Evolutionary conservation across 2,797 vertebrate species (phyloP).

Genomic region (Microcaecilia unicolor): DNA sequence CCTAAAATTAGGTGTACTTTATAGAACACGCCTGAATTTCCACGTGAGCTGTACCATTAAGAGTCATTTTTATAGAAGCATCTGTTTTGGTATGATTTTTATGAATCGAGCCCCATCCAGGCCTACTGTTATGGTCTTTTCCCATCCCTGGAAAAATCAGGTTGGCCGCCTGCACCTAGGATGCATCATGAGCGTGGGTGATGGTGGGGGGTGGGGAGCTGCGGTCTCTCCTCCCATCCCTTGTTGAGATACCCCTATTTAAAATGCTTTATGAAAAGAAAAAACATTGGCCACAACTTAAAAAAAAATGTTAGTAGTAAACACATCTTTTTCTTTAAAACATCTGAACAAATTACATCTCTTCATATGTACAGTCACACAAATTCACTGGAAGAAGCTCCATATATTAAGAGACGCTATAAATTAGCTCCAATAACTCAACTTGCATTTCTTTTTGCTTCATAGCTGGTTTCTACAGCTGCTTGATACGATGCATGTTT

Average conservation of each 20-base stretch:
- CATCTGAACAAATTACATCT: conserved; percentile 57
- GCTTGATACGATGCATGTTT: conserved; percentile 10
- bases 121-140: too few species aligned
- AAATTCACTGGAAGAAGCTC: conserved; percentile 55
- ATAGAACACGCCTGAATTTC: too few species aligned
- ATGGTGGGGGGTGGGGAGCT: too few species aligned
- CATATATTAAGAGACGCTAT: conserved; percentile 69
- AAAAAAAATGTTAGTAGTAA: conserved; percentile 55
- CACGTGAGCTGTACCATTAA: too few species aligned
- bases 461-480: conserved; percentile 11
- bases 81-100: too few species aligned
- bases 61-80: too few species aligned
- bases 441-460: conserved; percentile 44
- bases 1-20: too few species aligned
- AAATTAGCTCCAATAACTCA: conserved; percentile 65
- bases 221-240: neutral
- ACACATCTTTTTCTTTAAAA: conserved; percentile 58
- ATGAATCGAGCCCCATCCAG: too few species aligned
- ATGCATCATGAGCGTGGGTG: too few species aligned
- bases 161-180: too few species aligned
- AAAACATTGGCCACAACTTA: conserved; percentile 52
- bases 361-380: conserved; percentile 67
- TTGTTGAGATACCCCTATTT: conserved; percentile 42
- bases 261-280: conserved; percentile 38
- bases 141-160: too few species aligned